Percentiles rank a stretch among this genome's conserved stretches.
Conservation (phyloP, 2,113 vertebrate species). For the Xerus inauris region DNA sequence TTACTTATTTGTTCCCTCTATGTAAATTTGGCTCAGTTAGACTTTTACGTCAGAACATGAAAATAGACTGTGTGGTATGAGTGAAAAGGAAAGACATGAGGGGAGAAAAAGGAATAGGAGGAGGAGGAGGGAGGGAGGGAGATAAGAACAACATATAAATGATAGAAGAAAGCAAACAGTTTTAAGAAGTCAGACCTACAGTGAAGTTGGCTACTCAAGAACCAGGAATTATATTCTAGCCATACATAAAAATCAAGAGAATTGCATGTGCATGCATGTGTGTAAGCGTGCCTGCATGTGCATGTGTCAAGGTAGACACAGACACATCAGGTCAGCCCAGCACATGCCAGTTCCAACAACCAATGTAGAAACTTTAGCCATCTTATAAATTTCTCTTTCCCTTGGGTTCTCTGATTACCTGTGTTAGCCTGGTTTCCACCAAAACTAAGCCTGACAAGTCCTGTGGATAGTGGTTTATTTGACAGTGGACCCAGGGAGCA, state of each 20-base stretch:
- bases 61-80: background rate
- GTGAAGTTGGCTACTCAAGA: background rate
- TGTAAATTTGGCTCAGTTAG: background rate
- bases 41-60: background rate
- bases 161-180: background rate
- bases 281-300: too few relatives aligned
- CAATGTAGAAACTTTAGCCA: background rate
- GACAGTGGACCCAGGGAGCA: background rate
- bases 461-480: background rate
- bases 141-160: background rate
- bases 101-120: background rate
- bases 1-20: background rate
- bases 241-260: background rate
- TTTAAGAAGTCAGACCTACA: background rate
- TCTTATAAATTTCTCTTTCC: background rate
- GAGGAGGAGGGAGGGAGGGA: background rate
- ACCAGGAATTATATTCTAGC: background rate
- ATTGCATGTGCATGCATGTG: fast-evolving
- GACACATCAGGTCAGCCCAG: too few relatives aligned
- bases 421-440: background rate
- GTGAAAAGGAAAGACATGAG: background rate
- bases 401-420: background rate
- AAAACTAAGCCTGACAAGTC: background rate
- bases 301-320: background rate
- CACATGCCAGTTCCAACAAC: background rate